Base-by-base conservation (phyloP, 2,113 vertebrate species). In the Lota lota region DNA sequence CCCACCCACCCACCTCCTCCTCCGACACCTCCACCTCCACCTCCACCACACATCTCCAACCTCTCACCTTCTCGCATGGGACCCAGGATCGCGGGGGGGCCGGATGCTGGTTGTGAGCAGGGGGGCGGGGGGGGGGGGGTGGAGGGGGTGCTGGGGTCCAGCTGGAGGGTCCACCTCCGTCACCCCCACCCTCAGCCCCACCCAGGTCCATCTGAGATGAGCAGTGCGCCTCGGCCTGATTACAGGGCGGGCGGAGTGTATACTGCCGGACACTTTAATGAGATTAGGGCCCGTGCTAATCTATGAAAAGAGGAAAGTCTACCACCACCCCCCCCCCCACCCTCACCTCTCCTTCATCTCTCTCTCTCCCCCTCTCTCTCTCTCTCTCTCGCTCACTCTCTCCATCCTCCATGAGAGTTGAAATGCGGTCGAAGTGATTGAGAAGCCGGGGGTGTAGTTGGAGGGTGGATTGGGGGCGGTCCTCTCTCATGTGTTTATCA, bases 211-310 rank as follows among this genome's bases (percentile, higher is more conserved):
- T 87, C 82, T 75, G 69, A 90, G 85, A 86, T 82, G 85, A 87
- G 88, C 86, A 53, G 75, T 76, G 84, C 88, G 88, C 87, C 77
- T 74, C 78, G 74, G 83, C 70, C 74, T 87, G 90, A 87, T 78
- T 85, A 87, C 72, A 91, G 85, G 85, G 83, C 81, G 83, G 89
- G 87, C 79, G 79, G 74, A 72, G 61, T 82, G 86, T 87, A 87
- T 81, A 79, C 85, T 71, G 83, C 89, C 81, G 88, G 85, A 85
- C 80, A 77, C 87, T 92, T 92, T 93, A 91, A 91, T 91, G 87
- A 90, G 91, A 92, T 92, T 91, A 92, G 63, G 54, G 70, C 78
- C 61, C 56, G 10, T 73, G 80, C 83, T 92, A 92, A 91, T 92
- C 89, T 89, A 88, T 87, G 83, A 91, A 92, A 88, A 89, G 87